These are phyloP conservation scores for Ruditapes philippinarum DNA, from an alignment of 1,140 invertebrate species.

Conservation along the genomic window DNA sequence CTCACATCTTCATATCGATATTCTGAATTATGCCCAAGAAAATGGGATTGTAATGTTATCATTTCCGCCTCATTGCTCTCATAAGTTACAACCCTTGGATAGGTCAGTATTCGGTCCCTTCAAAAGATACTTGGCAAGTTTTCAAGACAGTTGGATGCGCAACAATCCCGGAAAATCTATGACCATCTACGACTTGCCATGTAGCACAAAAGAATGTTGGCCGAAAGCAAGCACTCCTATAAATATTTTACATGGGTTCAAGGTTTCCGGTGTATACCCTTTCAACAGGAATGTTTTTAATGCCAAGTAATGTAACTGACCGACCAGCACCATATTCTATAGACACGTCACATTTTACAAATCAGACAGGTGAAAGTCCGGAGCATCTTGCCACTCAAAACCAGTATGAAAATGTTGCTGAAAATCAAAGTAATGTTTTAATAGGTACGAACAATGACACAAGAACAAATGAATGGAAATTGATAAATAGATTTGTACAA, in stretches of 20 bases:
- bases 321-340: slow-evolving; percentile 7
- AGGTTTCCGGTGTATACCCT: background rate
- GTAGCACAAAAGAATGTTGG: background rate
- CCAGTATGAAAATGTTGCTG: too few species aligned
- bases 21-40: slow-evolving; percentile 76
- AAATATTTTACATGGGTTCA: slow-evolving; percentile 10
- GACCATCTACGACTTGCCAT: slow-evolving; percentile 10
- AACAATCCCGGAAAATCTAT: slow-evolving; percentile 53
- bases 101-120: too few species aligned
- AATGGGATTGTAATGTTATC: slow-evolving; percentile 72
- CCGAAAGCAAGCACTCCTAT: background rate
- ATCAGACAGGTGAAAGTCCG: too few species aligned
- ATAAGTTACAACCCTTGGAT: too few species aligned
- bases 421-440: too few species aligned
- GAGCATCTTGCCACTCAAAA: too few species aligned
- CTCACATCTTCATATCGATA: too few species aligned
- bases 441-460: too few species aligned
- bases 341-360: background rate
- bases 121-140: too few species aligned
- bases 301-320: slow-evolving; percentile 19
- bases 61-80: slow-evolving; percentile 66
- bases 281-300: background rate
- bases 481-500: too few species aligned
- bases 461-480: too few species aligned
- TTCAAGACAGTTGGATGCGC: too few species aligned